A percentile compares a stretch with the other conserved stretches of the same genome.
These are phyloP conservation scores for Threskiornis aethiopicus DNA, from an alignment of 2,797 vertebrate genomes.

Conservation along the genomic window DNA sequence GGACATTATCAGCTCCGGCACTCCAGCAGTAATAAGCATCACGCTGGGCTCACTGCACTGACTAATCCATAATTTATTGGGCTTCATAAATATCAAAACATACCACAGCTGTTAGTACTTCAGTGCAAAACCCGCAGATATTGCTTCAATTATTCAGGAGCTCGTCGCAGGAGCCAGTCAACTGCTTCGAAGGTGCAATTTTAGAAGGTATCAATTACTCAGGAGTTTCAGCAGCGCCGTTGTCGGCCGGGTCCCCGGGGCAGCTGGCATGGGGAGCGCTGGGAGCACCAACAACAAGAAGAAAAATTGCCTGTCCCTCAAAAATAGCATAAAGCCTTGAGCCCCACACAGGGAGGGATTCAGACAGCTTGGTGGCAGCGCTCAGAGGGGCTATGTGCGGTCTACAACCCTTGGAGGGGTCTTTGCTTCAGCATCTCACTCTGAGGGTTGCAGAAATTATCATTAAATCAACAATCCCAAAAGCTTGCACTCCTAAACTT, in stretches of 20 bases:
- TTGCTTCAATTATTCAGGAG: slow-evolving; percentile 64
- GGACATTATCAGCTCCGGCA: neutral
- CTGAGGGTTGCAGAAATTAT: neutral
- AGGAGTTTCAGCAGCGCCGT: neutral
- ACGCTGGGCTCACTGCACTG: slow-evolving; percentile 25
- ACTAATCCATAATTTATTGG: slow-evolving; percentile 61
- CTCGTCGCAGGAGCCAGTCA: neutral
- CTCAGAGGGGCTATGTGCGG: neutral
- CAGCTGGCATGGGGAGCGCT: neutral
- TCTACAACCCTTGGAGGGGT: neutral
- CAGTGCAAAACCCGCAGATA: slow-evolving; percentile 46
- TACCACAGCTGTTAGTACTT: slow-evolving; percentile 58
- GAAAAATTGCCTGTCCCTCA: neutral
- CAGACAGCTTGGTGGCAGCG: accelerated
- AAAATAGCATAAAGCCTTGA: neutral
- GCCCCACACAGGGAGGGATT: neutral
- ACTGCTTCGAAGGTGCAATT: slow-evolving; percentile 7
- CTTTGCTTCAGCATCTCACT: neutral
- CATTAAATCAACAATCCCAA: neutral
- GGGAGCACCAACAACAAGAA: neutral
- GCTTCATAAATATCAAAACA: slow-evolving; percentile 66
- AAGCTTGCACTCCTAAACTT: neutral
- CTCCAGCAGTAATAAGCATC: slow-evolving; percentile 56
- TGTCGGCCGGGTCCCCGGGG: neutral
- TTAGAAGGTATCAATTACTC: slow-evolving; percentile 1